These are phyloP conservation scores for Choloepus hoffmanni DNA, from an alignment of 2,113 vertebrate genomes.

Conservation along the genomic window DNA sequence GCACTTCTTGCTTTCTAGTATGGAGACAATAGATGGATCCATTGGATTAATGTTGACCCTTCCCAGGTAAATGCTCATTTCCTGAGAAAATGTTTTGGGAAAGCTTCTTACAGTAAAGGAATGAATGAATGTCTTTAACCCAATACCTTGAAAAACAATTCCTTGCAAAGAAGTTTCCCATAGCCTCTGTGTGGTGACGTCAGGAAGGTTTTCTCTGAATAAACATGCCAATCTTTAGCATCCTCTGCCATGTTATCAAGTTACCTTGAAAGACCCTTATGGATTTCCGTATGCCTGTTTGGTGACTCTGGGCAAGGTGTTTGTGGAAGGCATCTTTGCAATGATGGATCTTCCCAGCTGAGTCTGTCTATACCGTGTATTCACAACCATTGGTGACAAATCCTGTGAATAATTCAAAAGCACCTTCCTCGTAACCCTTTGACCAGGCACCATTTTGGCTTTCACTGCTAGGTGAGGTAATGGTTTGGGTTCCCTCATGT, in stretches of 20 bases:
- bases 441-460: background rate
- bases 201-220: conserved; percentile 12
- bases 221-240: background rate
- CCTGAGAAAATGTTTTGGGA: conserved; percentile 51
- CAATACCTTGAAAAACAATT: conserved; percentile 28
- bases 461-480: background rate
- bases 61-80: conserved; percentile 6
- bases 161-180: background rate
- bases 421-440: background rate
- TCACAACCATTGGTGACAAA: background rate
- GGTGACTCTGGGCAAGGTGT: background rate
- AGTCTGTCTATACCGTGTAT: fast-evolving
- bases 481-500: background rate
- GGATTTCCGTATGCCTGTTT: background rate
- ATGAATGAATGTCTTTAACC: background rate
- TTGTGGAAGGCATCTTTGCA: background rate
- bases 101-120: conserved; percentile 54
- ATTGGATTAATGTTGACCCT: conserved; percentile 52
- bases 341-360: background rate
- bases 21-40: background rate
- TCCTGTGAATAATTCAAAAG: background rate
- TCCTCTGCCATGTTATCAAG: background rate
- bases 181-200: background rate
- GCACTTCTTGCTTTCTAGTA: background rate
- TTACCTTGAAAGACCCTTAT: background rate